These are phyloP conservation scores for Torymus texanus DNA, from an alignment of 2,888 invertebrate genomes.

Conservation along the genomic window DNA sequence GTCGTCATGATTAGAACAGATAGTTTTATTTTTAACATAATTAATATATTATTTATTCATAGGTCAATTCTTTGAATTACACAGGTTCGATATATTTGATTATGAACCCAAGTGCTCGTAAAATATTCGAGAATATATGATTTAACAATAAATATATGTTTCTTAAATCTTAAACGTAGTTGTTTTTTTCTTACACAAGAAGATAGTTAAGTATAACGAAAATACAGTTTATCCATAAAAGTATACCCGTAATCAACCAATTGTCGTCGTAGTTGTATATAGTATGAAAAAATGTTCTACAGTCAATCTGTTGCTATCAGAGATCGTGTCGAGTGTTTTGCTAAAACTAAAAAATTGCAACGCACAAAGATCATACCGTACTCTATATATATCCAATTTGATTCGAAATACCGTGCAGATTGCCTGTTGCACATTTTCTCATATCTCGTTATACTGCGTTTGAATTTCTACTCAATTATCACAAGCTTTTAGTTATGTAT, in stretches of 20 bases:
- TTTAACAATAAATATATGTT: conserved; percentile 38
- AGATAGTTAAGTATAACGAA: conserved; percentile 16
- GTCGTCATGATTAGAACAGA: conserved; percentile 36
- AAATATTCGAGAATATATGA: conserved; percentile 21
- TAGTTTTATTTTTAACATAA: not conserved
- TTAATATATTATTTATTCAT: not conserved
- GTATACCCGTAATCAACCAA: conserved; percentile 51
- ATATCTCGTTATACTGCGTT: conserved; percentile 23
- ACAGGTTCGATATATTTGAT: too few relatives aligned
- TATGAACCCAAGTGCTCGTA: too few relatives aligned
- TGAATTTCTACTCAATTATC: conserved; percentile 51
- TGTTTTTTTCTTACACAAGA: conserved; percentile 21
- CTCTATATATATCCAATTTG: not conserved
- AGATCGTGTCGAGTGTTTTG: too few relatives aligned
- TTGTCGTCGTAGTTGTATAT: conserved; percentile 39
- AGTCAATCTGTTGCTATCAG: not conserved
- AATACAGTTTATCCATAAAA: conserved; percentile 34
- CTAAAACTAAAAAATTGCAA: too few relatives aligned
- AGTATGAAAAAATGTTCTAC: conserved; percentile 33
- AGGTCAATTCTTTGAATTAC: too few relatives aligned
- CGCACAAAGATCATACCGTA: too few relatives aligned
- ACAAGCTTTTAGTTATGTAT: conserved; percentile 46
- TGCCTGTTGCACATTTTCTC: conserved; percentile 17
- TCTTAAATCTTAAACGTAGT: conserved; percentile 40
- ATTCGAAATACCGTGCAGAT: conserved; percentile 20